Conservation (phyloP, 1,140 invertebrate genomes). For the Drosophila equinoxialis region DNA sequence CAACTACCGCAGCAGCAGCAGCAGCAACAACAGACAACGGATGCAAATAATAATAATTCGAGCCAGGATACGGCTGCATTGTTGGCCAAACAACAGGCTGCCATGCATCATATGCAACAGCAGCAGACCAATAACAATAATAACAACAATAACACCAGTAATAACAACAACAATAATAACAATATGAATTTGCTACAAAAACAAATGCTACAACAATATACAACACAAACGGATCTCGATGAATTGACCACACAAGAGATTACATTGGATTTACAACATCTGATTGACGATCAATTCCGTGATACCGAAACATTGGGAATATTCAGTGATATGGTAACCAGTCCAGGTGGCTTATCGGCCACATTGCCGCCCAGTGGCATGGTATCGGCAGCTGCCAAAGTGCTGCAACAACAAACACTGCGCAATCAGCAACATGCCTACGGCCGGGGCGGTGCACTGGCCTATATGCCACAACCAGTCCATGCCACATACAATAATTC, state of each 20-base stretch:
- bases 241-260: conserved; percentile 95
- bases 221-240: conserved; percentile 89
- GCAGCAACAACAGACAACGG: conserved; percentile 75
- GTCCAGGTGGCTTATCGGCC: conserved; percentile 84
- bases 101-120: conserved; percentile 60
- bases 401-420: conserved; percentile 77
- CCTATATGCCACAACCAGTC: conserved; percentile 95
- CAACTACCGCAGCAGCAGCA: conserved; percentile 72
- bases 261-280: conserved; percentile 92
- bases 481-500: conserved; percentile 89
- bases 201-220: conserved; percentile 86
- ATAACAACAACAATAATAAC: conserved; percentile 56
- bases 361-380: conserved; percentile 83
- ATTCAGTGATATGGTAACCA: conserved; percentile 90
- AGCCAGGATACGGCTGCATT: conserved; percentile 68
- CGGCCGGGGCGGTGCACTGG: conserved; percentile 88
- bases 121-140: conserved; percentile 80
- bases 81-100: conserved; percentile 62
- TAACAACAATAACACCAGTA: conserved; percentile 74
- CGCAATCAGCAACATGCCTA: conserved; percentile 77
- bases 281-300: conserved; percentile 95
- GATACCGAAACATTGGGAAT: conserved; percentile 88
- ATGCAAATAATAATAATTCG: conserved; percentile 77
- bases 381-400: conserved; percentile 82
- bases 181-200: conserved; percentile 80